Evolutionary conservation across 2,888 invertebrate genomes (phyloP), one percentile per base, ranked within the genome.

Genomic region (Platycheirus rosarum): DNA sequence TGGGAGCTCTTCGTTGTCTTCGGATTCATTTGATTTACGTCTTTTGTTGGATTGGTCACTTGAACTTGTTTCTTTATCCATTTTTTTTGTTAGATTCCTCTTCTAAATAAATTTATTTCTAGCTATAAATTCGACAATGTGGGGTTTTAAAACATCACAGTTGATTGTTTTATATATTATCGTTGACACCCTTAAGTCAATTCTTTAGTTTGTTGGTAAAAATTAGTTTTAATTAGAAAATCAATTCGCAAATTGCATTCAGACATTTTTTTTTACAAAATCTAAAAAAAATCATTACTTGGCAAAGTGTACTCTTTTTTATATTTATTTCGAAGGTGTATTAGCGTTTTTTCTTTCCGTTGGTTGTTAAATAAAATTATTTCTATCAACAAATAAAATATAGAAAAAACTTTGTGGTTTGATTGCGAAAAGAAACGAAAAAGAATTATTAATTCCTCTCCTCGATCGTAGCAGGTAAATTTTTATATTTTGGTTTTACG

Each of bases 201-300:
- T 37, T 26, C 13, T 14, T 55, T 44, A 26, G 35, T 42, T 37
- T 37, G 8, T 3, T 37, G 9, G 37, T 35, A 14, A n/a, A 48
- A 32, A 55, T 46, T 46, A 13, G n/a, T 63, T 40, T 42, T 57
- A 65, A 68, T 76, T 55, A 66, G 42, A 82, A 82, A 82, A 76
- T 76, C 76, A 82, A 82, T 76, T 82, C n/a, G 44, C 71, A 76
- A 71, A 71, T 82, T n/a, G 44, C 26, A 48, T 32, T 48, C 75
- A 60, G 80, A 71, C 80, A 82, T 76, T 60, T 80, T 70, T 48
- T 20, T 79, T 71, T 65, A 14, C 32, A 20, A 26, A 48, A 40
- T 40, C 40, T 16, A 8, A 57, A 60, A 79, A 49, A 68, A 62
- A 44, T 60, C 69, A 37, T 62, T 70, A 20, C 37, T 23, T 23